Base-by-base conservation (phyloP, 2,797 vertebrate species). In the Crotalus adamanteus region DNA sequence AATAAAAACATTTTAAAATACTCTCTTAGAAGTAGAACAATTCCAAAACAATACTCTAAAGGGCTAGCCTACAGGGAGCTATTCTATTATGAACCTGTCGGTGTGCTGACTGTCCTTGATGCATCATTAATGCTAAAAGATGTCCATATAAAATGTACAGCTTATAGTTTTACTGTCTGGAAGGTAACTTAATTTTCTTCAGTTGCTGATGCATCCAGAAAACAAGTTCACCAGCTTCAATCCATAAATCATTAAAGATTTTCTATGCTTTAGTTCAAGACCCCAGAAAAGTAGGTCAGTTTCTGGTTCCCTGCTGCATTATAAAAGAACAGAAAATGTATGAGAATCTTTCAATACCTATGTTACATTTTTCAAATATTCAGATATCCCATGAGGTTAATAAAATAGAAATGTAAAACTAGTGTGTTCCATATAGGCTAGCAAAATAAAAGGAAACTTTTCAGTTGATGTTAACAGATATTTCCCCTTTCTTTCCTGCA, bases 121-220 rank as follows among this genome's bases (percentile, higher is more conserved):
- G 92, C 91, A 91, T 89, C 92, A 89, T 93, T 91, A 92, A 57
- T 94, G 91, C 47, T 95, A 91, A 86, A 65, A 93, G 86, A 93
- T 91, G 28, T 20, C 63, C 11, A 53, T 18, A 89, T 83, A 83
- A 87, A 86, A 92, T 89, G 91, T 55, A 37, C 1, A 90, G 26
- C 92, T 94, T 93, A 42, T 22, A 55, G 69, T 93, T 95, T 94
- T 94, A 60, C 53, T 93, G 53, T 89, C 60, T 90, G 92, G 78
- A 87, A 90, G 59, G 88, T 65, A 90, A 56, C 87, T 90, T 47
- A 78, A 47, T 31, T 94, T 95, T 69, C 90, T 92, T 92, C 92
- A 2, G 90, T 47, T 53, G 57, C 51, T 88, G 92, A 92, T n/a
- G 28, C 60, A 91, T 26, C 55, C 85, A 85, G 92, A 28, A 91